Conservation (phyloP, 2,797 vertebrate genomes). For the Falco columbarius region DNA sequence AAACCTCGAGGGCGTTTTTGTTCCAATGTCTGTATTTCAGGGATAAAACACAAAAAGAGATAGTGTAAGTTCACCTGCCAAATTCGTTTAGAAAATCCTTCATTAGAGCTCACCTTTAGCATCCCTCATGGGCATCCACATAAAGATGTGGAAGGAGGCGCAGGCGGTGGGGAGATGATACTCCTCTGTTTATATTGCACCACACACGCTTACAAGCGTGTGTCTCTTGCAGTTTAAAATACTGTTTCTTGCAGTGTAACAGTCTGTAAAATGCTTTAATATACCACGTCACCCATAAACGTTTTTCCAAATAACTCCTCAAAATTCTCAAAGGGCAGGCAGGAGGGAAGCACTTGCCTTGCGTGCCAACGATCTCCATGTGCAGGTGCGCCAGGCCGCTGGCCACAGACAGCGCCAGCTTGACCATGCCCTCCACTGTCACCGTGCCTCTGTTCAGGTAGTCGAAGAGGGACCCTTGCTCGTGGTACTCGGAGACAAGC, state of each 20-base stretch:
- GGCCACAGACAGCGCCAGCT: slow-evolving; percentile 87
- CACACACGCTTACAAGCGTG: too few relatives aligned
- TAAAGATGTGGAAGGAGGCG: fast-evolving
- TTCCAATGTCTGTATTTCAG: neutral
- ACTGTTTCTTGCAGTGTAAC: neutral
- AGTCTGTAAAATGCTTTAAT: neutral
- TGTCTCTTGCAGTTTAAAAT: too few relatives aligned
- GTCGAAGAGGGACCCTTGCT: slow-evolving; percentile 93
- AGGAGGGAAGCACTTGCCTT: slow-evolving; percentile 79
- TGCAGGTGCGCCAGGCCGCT: slow-evolving; percentile 95
- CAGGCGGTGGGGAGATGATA: fast-evolving
- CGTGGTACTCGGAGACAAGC: slow-evolving; percentile 97
- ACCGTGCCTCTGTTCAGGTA: slow-evolving; percentile 91
- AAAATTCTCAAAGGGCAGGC: fast-evolving
- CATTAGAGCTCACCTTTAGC: fast-evolving
- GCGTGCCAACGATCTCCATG: slow-evolving; percentile 97
- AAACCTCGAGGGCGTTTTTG: neutral
- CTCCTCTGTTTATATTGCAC: fast-evolving
- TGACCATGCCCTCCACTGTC: slow-evolving; percentile 85
- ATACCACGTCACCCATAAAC: fast-evolving
- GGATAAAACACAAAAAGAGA: neutral
- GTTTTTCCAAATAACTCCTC: neutral
- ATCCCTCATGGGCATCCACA: neutral
- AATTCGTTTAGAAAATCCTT: neutral
- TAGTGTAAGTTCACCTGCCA: neutral